Base-by-base conservation (phyloP, 2,113 vertebrate genomes). In the Prochilodus magdalenae region DNA sequence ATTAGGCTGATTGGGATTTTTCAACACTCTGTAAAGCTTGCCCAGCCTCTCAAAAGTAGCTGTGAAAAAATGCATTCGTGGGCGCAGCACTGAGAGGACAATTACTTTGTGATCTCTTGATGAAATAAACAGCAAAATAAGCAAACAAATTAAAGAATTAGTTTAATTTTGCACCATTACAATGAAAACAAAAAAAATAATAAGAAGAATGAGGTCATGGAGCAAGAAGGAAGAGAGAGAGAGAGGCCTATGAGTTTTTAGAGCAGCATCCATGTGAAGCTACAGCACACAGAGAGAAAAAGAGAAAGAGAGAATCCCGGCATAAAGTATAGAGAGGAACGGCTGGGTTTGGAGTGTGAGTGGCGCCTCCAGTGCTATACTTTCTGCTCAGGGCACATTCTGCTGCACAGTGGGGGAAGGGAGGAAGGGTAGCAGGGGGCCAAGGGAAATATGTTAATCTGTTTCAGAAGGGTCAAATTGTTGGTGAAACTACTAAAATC, bases 211-310 rank as follows among this genome's bases (percentile, higher is more conserved):
- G 47, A 69, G 30, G 66, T 67, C 65, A 67, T 67, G 26, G 1
- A 81, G 55, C 73, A 51, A 67, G 55, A 33, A 72, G 55, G 40
- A 72, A 73, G 26, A 66, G 44, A 51, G 59, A 51, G 59, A 71
- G 73, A 59, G 69, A 40, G 22, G 51, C 27, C 20, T 30, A 22
- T 66, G 14, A 63, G 15, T 49, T 53, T 75, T 20, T 66, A 77
- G 30, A 74, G 87, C 89, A 33, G 79, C 83, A 95, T 95, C 95
- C 97, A 98, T 98, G 98, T 99, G 97, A 96, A 99, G 97, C 96
- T 95, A 97, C 96, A 97, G 97, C 93, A 92, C 49, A 85, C 80
- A 84, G 57, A 75, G 65, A 74, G 16, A 69, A 40, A n/a, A 22
- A 57, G 22, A 57, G 53, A n/a, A 33, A 30, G 20, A 73, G 13